Base-by-base conservation (phyloP, 1,140 invertebrate genomes). In the Frieseomelitta varia region DNA sequence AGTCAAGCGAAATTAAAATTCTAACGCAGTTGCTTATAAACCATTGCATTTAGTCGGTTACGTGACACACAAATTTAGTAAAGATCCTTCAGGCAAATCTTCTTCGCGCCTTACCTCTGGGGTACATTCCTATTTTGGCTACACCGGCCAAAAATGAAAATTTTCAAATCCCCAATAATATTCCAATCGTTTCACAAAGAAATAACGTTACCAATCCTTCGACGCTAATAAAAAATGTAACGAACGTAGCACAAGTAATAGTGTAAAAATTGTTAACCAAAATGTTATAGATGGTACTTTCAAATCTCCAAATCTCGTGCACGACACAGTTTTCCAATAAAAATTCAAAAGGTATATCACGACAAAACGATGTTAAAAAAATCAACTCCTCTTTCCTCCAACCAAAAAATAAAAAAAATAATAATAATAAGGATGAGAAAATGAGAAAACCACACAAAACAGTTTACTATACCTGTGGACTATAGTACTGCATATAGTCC, bases 401-500 rank as follows among this genome's bases (percentile, higher is more conserved):
- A 0, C 2, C 10, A 65, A 30, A n/a, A 47, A 11, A 34, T 24
- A 12, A 39, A 21, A 4, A 68, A 21, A 14, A 21, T 4, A 67
- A 19, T 8, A 17, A 65, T 4, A 58, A 58, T 1, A 67, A 30
- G 10, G 10, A 67, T 30, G 67, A 2, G 4, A 69, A n/a, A 39
- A 8, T n/a, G 47, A 2, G 4, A 15, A 21, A 53, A 72, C 21
- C 53, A 30, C 65, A 47, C 47, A 27, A 51, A 72, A 78, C 56
- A 51, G 2, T 79, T 68, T n/a, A 68, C 75, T 61, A n/a, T 61
- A 95, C 94, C 94, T 95, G 94, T 71, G 94, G 92, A 82, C 92
- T 92, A 75, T 95, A 95, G 87, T 94, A 95, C 79, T 93, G 93
- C 93, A 95, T 94, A 79, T 95, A 95, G 74, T 95, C 94, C 47